phyloP scores from a whole-genome alignment of 2,888 invertebrate genomes.

The Autographa pulchrina region DNA sequence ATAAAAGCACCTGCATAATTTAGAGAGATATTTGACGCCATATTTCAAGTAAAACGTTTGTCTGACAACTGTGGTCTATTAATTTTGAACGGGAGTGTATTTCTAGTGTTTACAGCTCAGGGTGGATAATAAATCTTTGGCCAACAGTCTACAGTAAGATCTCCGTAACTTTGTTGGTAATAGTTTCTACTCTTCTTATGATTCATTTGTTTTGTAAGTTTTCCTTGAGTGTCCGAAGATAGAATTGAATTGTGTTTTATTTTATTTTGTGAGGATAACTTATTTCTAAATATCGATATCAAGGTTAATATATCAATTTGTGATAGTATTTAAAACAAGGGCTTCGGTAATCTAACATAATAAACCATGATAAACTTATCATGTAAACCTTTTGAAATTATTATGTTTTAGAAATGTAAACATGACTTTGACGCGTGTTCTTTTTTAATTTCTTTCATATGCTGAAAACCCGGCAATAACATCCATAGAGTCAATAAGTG shows the following conservation, averaged over 20 bases:
- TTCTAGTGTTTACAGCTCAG: constrained; percentile 29
- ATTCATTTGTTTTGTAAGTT: constrained; percentile 46
- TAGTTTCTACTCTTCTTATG: constrained; percentile 46
- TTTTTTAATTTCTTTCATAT: too few relatives aligned
- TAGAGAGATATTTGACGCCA: not conserved
- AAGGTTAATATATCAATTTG: too few relatives aligned
- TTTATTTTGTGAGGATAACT: not conserved
- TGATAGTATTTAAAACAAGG: too few relatives aligned
- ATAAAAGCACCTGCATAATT: not conserved
- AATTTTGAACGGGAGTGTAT: constrained; percentile 7
- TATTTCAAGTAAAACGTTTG: constrained; percentile 4
- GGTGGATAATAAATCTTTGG: constrained; percentile 40
- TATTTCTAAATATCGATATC: too few relatives aligned
- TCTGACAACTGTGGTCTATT: constrained; percentile 4
- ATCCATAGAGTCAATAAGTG: too few relatives aligned
- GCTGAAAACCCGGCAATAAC: too few relatives aligned
- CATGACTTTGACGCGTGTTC: too few relatives aligned
- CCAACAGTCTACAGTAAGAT: constrained; percentile 37
- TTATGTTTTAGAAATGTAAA: too few relatives aligned
- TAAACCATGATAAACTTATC: too few relatives aligned
- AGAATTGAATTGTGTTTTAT: constrained; percentile 13
- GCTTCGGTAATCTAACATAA: too few relatives aligned
- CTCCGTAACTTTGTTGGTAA: constrained; percentile 47
- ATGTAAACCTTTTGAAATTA: too few relatives aligned
- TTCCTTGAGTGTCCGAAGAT: constrained; percentile 17